These are phyloP conservation scores for Epistrophe grossulariae DNA, from an alignment of 2,888 invertebrate species.

Conservation along the genomic window DNA sequence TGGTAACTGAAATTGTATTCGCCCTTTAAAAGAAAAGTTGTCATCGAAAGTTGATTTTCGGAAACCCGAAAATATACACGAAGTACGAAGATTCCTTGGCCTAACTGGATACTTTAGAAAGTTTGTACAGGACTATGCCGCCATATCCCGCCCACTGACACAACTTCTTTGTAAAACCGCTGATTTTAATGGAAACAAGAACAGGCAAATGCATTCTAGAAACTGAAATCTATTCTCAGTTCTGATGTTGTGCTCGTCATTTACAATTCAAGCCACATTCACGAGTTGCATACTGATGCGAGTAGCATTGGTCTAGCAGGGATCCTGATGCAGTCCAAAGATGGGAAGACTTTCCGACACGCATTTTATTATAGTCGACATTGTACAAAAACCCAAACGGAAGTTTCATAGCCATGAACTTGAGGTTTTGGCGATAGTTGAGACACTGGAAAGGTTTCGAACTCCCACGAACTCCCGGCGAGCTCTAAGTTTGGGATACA, in stretches of 20 bases:
- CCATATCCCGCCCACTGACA: conserved; percentile 1
- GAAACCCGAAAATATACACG: neutral
- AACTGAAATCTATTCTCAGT: neutral
- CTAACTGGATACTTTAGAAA: conserved; percentile 1
- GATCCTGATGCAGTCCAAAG: neutral
- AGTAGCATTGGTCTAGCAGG: too few species aligned
- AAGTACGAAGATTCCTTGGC: conserved; percentile 3
- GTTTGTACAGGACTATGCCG: neutral
- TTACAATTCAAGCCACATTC: neutral
- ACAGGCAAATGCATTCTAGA: neutral
- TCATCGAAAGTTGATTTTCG: neutral
- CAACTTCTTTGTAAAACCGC: too few species aligned
- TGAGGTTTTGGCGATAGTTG: neutral
- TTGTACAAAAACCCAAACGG: neutral
- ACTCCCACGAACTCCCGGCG: too few species aligned
- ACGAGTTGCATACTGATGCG: neutral
- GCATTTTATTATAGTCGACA: neutral
- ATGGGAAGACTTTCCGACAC: neutral
- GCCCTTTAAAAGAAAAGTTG: conserved; percentile 9
- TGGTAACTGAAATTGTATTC: conserved; percentile 1
- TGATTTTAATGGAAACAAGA: too few species aligned
- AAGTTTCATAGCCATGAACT: neutral
- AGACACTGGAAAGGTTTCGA: neutral
- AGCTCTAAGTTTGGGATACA: neutral
- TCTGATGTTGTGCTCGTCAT: neutral